A percentile compares a stretch with the other conserved stretches of the same genome.
phyloP scores from a whole-genome alignment of 2,888 invertebrate species.

The Lepetodrilus schrolli region DNA sequence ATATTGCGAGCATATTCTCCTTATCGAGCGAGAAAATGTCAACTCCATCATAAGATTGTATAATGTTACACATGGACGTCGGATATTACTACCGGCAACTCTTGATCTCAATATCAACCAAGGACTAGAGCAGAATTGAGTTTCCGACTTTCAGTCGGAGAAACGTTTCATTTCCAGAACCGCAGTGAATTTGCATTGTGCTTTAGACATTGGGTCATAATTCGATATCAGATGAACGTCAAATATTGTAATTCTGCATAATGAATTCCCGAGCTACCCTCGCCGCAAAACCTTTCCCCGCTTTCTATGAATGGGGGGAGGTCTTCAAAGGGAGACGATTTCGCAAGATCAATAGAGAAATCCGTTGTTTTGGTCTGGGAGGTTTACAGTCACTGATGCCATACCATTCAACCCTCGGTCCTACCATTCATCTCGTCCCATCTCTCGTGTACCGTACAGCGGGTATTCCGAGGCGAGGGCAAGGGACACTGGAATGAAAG shows the following conservation, averaged over 20 bases:
- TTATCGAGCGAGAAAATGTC: no score
- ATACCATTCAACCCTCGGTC: no score
- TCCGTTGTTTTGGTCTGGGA: neutral
- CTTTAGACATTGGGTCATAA: constrained; percentile 1
- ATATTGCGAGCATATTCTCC: no score
- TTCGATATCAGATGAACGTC: constrained; percentile 14
- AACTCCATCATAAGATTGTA: no score
- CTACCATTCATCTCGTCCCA: neutral
- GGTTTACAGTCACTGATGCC: neutral
- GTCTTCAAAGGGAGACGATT: constrained; percentile 9
- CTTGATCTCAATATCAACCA: neutral
- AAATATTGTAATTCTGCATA: constrained; percentile 16
- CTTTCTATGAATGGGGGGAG: neutral
- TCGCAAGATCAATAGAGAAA: neutral
- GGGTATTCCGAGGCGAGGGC: neutral
- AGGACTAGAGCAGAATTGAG: neutral
- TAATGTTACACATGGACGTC: no score
- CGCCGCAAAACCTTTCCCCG: neutral
- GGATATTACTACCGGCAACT: no score
- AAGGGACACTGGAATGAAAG: neutral
- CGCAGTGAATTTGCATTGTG: neutral
- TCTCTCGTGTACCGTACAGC: neutral
- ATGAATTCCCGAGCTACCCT: neutral
- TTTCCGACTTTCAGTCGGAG: neutral
- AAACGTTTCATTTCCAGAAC: neutral